Evolutionary conservation across 2,797 vertebrate genomes (phyloP).

Genomic region (Cheirogaleus major): DNA sequence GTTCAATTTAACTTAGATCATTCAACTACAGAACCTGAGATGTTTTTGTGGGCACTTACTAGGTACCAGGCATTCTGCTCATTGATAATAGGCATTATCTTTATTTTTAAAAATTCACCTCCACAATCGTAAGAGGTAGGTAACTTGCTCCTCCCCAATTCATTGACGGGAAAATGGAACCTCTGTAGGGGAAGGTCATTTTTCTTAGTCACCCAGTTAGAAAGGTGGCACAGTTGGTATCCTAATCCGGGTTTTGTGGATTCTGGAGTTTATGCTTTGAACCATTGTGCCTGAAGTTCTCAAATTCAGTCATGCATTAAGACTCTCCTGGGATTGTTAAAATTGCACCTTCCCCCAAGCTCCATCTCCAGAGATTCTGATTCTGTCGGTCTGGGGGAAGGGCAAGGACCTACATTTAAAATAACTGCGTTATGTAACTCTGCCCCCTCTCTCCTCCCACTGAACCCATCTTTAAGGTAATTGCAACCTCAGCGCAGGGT

Average conservation of each 20-base stretch:
- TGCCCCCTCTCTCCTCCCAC: conserved; percentile 54
- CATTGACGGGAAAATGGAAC: neutral
- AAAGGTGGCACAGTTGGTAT: neutral
- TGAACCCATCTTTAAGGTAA: conserved; percentile 30
- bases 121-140: neutral
- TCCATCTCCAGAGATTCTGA: neutral
- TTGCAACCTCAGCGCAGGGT: neutral
- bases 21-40: neutral
- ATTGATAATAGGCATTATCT: neutral
- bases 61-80: neutral
- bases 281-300: neutral
- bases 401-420: conserved; percentile 29
- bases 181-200: neutral
- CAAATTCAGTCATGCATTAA: neutral
- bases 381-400: neutral
- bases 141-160: neutral
- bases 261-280: neutral
- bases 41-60: neutral
- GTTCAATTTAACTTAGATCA: neutral
- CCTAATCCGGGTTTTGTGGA: neutral
- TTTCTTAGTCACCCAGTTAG: neutral
- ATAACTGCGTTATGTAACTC: conserved; percentile 53
- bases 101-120: neutral
- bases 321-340: neutral
- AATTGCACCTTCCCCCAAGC: neutral